Evolutionary conservation across 2,113 vertebrate genomes (phyloP).

Genomic region (Sarotherodon lohbergeri): DNA sequence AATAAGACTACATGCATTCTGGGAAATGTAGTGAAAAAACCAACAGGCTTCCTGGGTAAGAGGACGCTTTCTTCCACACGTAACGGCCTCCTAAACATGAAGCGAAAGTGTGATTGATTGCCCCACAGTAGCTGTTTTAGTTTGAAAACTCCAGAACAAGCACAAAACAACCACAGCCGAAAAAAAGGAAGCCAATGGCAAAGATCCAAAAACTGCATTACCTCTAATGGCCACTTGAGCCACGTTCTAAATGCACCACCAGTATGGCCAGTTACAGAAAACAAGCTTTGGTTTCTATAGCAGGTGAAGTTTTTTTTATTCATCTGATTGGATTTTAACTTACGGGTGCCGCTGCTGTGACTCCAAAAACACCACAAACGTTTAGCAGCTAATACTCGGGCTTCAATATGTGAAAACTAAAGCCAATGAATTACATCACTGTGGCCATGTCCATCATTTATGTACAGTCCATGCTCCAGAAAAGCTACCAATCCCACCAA

Average conservation of each 20-base stretch:
- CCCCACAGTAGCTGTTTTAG: background rate
- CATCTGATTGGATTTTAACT: background rate
- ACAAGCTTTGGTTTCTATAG: background rate
- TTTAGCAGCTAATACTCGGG: background rate
- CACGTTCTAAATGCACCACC: background rate
- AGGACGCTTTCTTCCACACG: accelerated
- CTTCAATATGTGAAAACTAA: background rate
- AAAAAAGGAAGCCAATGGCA: background rate
- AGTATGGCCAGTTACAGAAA: background rate
- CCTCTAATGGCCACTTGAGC: background rate
- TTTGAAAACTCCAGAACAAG: background rate
- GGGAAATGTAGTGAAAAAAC: background rate
- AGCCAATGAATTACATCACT: background rate
- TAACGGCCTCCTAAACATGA: background rate
- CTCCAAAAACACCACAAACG: background rate
- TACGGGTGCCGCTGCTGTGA: background rate
- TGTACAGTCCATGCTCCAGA: background rate
- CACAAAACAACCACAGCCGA: accelerated
- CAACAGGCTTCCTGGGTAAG: background rate
- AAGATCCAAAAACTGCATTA: background rate
- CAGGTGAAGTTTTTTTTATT: background rate
- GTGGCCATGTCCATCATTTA: background rate
- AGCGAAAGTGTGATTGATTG: background rate
- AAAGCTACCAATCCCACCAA: background rate
- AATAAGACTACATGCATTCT: background rate